Evolutionary conservation across 2,113 vertebrate species (phyloP).

Genomic region (Phyllopteryx taeniolatus): DNA sequence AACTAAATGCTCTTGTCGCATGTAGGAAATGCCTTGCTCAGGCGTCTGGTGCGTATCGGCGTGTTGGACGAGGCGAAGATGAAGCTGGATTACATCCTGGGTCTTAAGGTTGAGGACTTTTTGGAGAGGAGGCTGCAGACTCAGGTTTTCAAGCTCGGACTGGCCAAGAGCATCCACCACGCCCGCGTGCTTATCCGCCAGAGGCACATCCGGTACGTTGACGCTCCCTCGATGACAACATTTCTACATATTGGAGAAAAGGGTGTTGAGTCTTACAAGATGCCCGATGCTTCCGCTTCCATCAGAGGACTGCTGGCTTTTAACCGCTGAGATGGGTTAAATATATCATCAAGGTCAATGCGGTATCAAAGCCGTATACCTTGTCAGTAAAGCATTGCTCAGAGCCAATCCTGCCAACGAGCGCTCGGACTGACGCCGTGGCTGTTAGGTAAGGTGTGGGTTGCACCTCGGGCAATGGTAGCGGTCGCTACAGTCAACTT

Average conservation of each 20-base stretch:
- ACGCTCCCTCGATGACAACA: neutral
- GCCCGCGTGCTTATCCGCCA: conserved; percentile 91
- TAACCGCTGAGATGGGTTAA: conserved; percentile 59
- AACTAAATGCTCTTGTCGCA: neutral
- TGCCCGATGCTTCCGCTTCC: conserved; percentile 66
- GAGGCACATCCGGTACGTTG: conserved; percentile 86
- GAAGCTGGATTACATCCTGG: conserved; percentile 94
- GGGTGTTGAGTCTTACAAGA: conserved; percentile 25
- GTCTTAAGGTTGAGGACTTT: conserved; percentile 91
- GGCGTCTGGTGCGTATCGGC: conserved; percentile 86
- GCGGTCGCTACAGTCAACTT: neutral
- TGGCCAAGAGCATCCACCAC: conserved; percentile 91
- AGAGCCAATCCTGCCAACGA: conserved; percentile 67
- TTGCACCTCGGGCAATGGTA: conserved; percentile 69
- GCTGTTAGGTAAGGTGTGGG: conserved; percentile 47
- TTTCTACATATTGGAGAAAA: neutral
- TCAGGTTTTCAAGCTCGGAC: conserved; percentile 89
- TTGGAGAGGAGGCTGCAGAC: conserved; percentile 89
- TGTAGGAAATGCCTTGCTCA: conserved; percentile 85
- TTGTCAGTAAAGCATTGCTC: conserved; percentile 75
- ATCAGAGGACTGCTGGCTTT: conserved; percentile 61
- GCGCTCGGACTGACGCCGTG: conserved; percentile 32
- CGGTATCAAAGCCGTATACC: conserved; percentile 88
- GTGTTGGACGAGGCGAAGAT: conserved; percentile 92
- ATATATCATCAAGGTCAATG: conserved; percentile 85